These are phyloP conservation scores for Aplysina aerophoba DNA, from an alignment of 37 sponge, comb jelly and placozoan genomes.

Conservation along the genomic window DNA sequence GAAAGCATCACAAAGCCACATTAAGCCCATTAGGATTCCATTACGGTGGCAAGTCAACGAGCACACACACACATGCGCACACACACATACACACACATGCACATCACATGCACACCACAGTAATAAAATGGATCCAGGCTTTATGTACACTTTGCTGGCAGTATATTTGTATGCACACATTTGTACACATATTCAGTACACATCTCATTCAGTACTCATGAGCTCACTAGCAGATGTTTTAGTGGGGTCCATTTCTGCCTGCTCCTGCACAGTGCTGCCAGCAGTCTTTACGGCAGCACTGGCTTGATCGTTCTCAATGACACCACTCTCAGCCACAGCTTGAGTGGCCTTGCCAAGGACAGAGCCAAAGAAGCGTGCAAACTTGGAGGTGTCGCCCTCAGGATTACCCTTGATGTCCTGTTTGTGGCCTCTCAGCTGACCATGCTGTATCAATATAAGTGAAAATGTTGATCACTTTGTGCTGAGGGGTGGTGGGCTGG, in stretches of 20 bases:
- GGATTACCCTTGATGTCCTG: slow-evolving; percentile 14
- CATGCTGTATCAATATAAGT: background rate
- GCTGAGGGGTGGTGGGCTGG: too few relatives aligned
- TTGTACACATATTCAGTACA: too few relatives aligned
- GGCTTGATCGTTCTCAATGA: background rate
- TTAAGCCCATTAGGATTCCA: too few relatives aligned
- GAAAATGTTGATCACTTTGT: too few relatives aligned
- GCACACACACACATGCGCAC: too few relatives aligned
- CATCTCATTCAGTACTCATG: too few relatives aligned
- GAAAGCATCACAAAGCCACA: background rate
- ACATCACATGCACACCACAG: too few relatives aligned
- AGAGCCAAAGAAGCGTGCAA: background rate
- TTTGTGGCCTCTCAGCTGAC: background rate
- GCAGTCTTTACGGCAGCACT: background rate
- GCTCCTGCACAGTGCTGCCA: background rate
- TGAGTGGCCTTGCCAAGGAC: slow-evolving; percentile 1
- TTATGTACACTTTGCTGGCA: too few relatives aligned
- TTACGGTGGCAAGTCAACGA: background rate
- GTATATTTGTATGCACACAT: too few relatives aligned
- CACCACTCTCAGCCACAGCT: background rate
- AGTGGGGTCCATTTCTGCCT: slow-evolving; percentile 26
- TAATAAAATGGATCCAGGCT: too few relatives aligned
- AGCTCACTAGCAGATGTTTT: slow-evolving; percentile 8
- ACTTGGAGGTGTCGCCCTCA: background rate
- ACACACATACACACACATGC: too few relatives aligned